Percentiles rank a stretch among this genome's conserved stretches.
These are phyloP conservation scores for Acrocyrtus sp. DNA, from an alignment of 2,888 invertebrate genomes.

Conservation along the genomic window DNA sequence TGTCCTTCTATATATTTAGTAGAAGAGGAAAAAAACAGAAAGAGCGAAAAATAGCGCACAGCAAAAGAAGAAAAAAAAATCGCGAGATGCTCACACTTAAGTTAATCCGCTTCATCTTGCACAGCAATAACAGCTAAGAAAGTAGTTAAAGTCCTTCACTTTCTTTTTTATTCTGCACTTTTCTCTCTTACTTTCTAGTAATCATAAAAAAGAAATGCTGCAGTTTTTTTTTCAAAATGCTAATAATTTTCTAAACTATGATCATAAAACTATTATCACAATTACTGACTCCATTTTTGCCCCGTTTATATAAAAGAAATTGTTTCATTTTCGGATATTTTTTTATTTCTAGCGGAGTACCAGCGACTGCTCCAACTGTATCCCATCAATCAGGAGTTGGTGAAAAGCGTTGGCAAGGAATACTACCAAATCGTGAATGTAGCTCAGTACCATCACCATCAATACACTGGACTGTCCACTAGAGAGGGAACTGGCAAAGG, in stretches of 20 bases:
- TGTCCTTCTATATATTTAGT: no score
- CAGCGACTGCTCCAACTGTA: constrained; percentile 90
- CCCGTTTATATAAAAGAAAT: background rate
- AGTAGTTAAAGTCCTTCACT: background rate
- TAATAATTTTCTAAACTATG: constrained; percentile 26
- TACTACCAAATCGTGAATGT: constrained; percentile 86
- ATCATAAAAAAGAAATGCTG: background rate
- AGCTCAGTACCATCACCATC: constrained; percentile 92
- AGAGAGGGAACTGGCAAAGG: constrained; percentile 60
- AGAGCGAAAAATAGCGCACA: background rate
- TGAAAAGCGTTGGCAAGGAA: constrained; percentile 89
- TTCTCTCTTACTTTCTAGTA: background rate
- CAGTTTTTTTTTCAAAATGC: constrained; percentile 3
- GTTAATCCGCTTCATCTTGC: constrained; percentile 29
- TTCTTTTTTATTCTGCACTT: background rate
- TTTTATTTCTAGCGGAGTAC: constrained; percentile 80
- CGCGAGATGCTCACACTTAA: constrained; percentile 13
- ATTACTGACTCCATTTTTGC: constrained; percentile 5
- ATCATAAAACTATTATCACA: no score
- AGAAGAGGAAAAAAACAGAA: background rate
- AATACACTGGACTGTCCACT: constrained; percentile 79
- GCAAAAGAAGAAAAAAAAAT: background rate
- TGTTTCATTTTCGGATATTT: constrained; percentile 52
- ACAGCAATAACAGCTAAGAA: background rate
- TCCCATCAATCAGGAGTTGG: constrained; percentile 91